Evolutionary conservation across 2,113 vertebrate genomes (phyloP), one percentile per base, ranked within the genome.

Genomic region (Heptranchias perlo): DNA sequence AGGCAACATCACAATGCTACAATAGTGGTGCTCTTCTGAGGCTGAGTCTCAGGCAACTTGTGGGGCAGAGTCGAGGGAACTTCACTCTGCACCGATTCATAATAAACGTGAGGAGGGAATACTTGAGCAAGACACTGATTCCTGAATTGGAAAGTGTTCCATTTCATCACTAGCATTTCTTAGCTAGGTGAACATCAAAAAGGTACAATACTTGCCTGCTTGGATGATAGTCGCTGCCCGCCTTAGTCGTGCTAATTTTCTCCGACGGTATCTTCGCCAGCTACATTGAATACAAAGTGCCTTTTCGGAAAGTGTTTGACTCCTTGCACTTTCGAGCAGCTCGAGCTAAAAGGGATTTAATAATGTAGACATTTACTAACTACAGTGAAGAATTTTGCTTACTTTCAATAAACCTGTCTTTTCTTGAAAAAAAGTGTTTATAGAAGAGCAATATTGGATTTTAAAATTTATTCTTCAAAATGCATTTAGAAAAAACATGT

Each of bases 231-330:
- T 97, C 14, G 98, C 98, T 0, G 98, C 98, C 91, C 0, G 96
- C 28, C 96, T 97, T 96, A 96, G 97, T 96, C 97, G 96, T 0
- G 96, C 97, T 82, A 96, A 96, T 96, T 97, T 98, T 96, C 96
- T 97, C 2, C 96, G 96, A 96, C 96, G 97, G 96, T 98, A 97
- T 96, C 97, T 97, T 35, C 97, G 98, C 99, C 99, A 99, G 97
- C 98, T 98, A 96, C 97, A 97, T 97, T 99, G 99, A 96, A 99
- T 99, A 97, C 97, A 97, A 96, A 98, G 97, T 31, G 98, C 99
- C 96, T 97, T 98, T 96, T 96, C 96, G 3, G 98, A 98, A 39
- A 98, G 97, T n/a, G 97, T 97, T 96, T 96, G 96, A 96, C 96
- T 96, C 96, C 99, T 98, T 96, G 96, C 96, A 0, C 96, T 96